Evolutionary conservation across 2,113 vertebrate genomes (phyloP).

Genomic region (Pedionomus torquatus): DNA sequence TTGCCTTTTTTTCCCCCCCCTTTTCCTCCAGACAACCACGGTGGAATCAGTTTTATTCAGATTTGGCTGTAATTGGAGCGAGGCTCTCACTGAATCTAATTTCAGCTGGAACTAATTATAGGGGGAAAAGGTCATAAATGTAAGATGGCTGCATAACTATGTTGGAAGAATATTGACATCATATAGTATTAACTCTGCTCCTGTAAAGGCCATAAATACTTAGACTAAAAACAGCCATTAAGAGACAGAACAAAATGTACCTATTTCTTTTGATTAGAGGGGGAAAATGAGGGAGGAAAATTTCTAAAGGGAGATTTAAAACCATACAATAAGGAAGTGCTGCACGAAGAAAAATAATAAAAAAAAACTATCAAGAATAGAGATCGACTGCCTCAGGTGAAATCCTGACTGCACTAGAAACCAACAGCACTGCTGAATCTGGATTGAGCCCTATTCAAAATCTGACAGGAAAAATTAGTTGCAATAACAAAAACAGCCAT

Average conservation of each 20-base stretch:
- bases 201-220: slow-evolving; percentile 64
- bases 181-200: slow-evolving; percentile 66
- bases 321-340: neutral
- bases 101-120: slow-evolving; percentile 80
- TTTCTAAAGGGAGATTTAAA: neutral
- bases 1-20: neutral
- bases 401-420: neutral
- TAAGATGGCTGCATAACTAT: slow-evolving; percentile 64
- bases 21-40: slow-evolving; percentile 3
- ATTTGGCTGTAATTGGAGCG: slow-evolving; percentile 77
- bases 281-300: neutral
- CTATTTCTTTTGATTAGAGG: slow-evolving; percentile 49
- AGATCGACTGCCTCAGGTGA: neutral
- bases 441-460: neutral
- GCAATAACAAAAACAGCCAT: neutral
- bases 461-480: neutral
- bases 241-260: slow-evolving; percentile 44
- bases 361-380: neutral
- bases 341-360: neutral
- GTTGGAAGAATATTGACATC: slow-evolving; percentile 72
- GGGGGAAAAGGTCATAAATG: slow-evolving; percentile 77
- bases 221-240: slow-evolving; percentile 42
- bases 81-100: slow-evolving; percentile 77
- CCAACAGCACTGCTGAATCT: neutral
- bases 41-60: slow-evolving; percentile 78